Evolutionary conservation across 2,797 vertebrate genomes (phyloP).

Genomic region (Schizothorax lantsangensis): DNA sequence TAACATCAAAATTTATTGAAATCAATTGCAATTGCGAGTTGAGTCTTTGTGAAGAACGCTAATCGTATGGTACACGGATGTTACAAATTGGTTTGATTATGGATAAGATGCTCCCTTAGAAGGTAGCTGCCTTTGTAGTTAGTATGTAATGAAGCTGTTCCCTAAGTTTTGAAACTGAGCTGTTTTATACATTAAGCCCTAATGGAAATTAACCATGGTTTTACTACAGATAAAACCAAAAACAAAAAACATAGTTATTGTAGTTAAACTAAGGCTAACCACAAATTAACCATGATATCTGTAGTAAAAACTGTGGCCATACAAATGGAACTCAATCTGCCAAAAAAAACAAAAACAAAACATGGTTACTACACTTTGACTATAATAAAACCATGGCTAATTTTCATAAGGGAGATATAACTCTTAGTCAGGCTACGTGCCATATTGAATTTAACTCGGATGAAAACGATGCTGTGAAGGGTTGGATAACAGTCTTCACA

Average conservation of each 20-base stretch:
- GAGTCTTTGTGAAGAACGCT: background rate
- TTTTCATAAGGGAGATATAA: background rate
- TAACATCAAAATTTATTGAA: background rate
- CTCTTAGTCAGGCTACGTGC: background rate
- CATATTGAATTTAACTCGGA: background rate
- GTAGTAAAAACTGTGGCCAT: background rate
- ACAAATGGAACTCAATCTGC: background rate
- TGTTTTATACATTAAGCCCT: background rate
- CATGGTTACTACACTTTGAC: background rate
- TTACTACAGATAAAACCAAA: background rate
- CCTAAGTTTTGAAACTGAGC: background rate
- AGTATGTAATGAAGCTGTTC: background rate
- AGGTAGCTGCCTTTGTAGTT: background rate
- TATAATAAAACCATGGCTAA: background rate
- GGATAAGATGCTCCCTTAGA: background rate
- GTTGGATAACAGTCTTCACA: background rate
- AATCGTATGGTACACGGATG: no score
- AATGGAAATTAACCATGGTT: background rate
- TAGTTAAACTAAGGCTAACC: no score
- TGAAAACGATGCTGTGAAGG: background rate
- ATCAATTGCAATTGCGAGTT: background rate
- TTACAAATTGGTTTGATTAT: background rate
- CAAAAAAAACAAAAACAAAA: background rate
- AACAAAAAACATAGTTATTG: background rate
- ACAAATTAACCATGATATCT: background rate